Percentiles rank a stretch among this genome's conserved stretches.
phyloP scores from a whole-genome alignment of 2,797 vertebrate genomes.

The Cheracebus regulus region DNA sequence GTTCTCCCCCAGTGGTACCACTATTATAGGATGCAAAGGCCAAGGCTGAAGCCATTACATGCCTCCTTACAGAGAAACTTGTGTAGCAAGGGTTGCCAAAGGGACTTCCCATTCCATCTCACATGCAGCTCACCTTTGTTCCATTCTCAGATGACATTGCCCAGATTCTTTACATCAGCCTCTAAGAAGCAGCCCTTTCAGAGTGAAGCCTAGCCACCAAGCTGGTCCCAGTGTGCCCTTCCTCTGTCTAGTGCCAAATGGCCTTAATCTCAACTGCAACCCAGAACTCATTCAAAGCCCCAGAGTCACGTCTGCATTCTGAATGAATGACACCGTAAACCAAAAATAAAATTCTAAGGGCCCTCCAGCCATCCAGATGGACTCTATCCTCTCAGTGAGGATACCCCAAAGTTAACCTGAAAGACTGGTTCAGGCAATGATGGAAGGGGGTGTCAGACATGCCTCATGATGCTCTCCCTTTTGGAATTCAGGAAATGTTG shows the following conservation, averaged over 20 bases:
- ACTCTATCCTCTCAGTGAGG: too few relatives aligned
- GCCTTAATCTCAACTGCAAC: background rate
- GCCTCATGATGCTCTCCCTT: too few relatives aligned
- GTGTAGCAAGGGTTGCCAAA: background rate
- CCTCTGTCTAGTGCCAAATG: background rate
- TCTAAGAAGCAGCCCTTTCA: background rate
- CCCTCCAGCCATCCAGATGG: too few relatives aligned
- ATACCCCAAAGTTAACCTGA: too few relatives aligned
- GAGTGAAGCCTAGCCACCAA: background rate
- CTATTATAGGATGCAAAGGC: background rate
- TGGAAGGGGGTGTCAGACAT: too few relatives aligned
- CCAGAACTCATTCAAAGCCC: background rate
- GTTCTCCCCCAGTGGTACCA: background rate
- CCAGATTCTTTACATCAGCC: background rate
- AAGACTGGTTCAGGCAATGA: too few relatives aligned
- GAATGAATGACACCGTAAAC: background rate
- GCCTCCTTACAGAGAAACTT: background rate
- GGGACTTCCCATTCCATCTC: background rate
- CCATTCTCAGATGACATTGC: too few relatives aligned
- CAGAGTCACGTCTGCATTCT: background rate
- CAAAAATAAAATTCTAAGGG: too few relatives aligned
- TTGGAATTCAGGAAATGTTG: too few relatives aligned
- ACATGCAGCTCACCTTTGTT: rapidly evolving
- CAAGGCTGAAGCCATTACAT: background rate
- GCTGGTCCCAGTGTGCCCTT: background rate